Conservation (phyloP, 2,113 vertebrate genomes). For the Lucifuga dentata region DNA sequence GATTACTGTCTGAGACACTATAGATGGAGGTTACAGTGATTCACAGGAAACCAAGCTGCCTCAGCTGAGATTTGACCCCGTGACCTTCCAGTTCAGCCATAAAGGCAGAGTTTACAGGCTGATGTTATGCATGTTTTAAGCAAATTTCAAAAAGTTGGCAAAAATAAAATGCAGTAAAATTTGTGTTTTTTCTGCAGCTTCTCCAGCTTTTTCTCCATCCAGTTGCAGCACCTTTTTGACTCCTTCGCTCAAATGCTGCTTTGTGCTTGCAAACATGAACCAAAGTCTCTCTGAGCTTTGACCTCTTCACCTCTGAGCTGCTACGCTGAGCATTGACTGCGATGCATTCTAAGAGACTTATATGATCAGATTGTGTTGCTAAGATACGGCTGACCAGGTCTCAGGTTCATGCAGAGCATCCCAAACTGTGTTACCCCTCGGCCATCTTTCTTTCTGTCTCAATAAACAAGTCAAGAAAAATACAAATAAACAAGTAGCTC, state of each 20-base stretch:
- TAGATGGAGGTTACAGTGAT: neutral
- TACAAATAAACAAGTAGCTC: too few species aligned
- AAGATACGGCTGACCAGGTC: conserved; percentile 32
- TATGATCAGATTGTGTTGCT: conserved; percentile 27
- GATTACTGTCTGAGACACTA: conserved; percentile 20
- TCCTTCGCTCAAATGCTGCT: conserved; percentile 10
- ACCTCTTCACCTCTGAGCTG: conserved; percentile 30
- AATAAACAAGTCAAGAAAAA: neutral
- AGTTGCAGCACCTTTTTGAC: too few species aligned
- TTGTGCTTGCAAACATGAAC: conserved; percentile 8
- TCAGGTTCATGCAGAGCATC: conserved; percentile 14
- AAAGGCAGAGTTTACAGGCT: neutral
- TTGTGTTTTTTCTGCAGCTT: too few species aligned
- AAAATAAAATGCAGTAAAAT: too few species aligned
- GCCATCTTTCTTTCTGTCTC: too few species aligned
- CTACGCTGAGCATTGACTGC: neutral
- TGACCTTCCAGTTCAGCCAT: conserved; percentile 29
- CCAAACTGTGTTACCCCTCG: neutral
- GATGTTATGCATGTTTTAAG: too few species aligned
- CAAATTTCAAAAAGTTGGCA: too few species aligned
- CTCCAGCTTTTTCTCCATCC: too few species aligned
- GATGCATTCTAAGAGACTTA: conserved; percentile 25
- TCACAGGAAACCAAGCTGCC: neutral
- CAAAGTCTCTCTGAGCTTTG: conserved; percentile 15
- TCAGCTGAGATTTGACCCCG: conserved; percentile 24